Evolutionary conservation across 2,888 invertebrate genomes (phyloP), one percentile per base, ranked within the genome.

Genomic region (Drosophila austrosaltans): DNA sequence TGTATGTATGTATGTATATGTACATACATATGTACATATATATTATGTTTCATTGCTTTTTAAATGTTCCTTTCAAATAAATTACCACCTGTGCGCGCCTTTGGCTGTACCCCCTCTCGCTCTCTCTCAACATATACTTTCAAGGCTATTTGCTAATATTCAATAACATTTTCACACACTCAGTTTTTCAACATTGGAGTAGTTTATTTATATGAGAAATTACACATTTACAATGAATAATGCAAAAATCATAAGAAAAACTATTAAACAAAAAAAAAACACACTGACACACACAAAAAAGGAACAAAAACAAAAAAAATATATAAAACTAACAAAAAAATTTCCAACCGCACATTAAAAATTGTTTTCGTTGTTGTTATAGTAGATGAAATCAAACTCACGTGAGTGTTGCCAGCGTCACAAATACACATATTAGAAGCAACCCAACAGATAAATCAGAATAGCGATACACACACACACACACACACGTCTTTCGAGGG

Each of bases 291-390:
- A 36, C 36, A 36, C 8, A 36, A 7, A 36, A 36, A 36, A 36
- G 10, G 36, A 8, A 28, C 66, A 57, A 79, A 75, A 72, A 69
- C 77, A 67, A 71, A 66, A 63, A 57, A 5, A 67, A 62, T 8
- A 71, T 30, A 32, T 40, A 58, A 44, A 72, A 62, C 16, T 69
- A 74, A 74, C 57, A 66, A 72, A 72, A 72, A 76, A 83, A 71
- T 77, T 87, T 87, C 87, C 89, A 89, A 48, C 48, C 48, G 48
- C 84, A 89, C 85, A 89, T 87, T 87, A 69, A 84, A 88, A 77
- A 72, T 78, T 81, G 84, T 81, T 76, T 75, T 75, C 62, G 62
- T 61, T 75, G 85, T 75, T 48, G 48, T 48, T 48, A 22, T 48
- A 48, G 25, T 48, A 48, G 48, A 71, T 78, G 71, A 89, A 79